Conservation (phyloP, 2,113 vertebrate species). For the Hiodon tergisus region DNA sequence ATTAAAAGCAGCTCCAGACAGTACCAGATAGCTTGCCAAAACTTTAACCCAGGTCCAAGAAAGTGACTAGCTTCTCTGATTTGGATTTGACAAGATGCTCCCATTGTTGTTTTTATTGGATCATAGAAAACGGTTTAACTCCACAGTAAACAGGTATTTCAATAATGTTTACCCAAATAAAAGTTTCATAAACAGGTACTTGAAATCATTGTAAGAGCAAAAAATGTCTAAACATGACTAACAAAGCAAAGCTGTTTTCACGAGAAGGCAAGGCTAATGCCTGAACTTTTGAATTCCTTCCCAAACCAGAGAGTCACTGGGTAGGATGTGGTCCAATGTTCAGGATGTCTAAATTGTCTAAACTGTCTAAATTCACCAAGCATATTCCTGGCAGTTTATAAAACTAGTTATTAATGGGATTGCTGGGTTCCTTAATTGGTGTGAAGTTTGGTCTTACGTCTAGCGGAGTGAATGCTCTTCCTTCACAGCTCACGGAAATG, state of each 20-base stretch:
- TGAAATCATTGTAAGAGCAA: too few relatives aligned
- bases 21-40: conserved; percentile 46
- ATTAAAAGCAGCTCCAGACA: conserved; percentile 69
- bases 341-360: too few relatives aligned
- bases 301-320: too few relatives aligned
- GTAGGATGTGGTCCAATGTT: too few relatives aligned
- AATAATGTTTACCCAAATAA: not conserved
- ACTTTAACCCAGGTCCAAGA: not conserved
- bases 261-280: too few relatives aligned
- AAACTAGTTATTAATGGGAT: too few relatives aligned
- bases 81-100: conserved; percentile 1
- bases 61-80: not conserved
- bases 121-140: not conserved
- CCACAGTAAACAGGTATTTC: not conserved
- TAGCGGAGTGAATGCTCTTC: not conserved
- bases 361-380: too few relatives aligned
- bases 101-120: conserved; percentile 3
- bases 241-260: too few relatives aligned
- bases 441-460: not conserved
- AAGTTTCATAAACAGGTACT: too few relatives aligned
- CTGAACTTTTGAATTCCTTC: too few relatives aligned
- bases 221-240: too few relatives aligned
- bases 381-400: too few relatives aligned
- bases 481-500: not conserved
- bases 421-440: not conserved